Evolutionary conservation across 2,888 invertebrate genomes (phyloP).

Genomic region (Chrysina gloriosa): DNA sequence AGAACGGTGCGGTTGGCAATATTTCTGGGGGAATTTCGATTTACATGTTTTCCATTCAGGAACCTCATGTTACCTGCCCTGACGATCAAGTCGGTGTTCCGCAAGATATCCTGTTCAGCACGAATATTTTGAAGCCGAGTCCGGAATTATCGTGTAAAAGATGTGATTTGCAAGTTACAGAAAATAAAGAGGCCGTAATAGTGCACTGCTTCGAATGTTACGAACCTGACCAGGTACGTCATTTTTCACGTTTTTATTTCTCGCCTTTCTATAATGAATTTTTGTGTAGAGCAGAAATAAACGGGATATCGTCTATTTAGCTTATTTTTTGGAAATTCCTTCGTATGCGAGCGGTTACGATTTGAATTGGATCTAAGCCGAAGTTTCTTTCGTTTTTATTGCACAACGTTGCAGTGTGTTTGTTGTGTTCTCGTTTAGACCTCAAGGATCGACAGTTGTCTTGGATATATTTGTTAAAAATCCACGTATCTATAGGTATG

Average conservation of each 20-base stretch:
- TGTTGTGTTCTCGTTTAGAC: constrained; percentile 26
- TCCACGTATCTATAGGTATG: constrained; percentile 34
- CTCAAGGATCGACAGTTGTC: constrained; percentile 5
- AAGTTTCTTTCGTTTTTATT: constrained; percentile 8
- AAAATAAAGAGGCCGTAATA: constrained; percentile 56
- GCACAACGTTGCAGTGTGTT: constrained; percentile 18
- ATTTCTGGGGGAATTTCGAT: constrained; percentile 20
- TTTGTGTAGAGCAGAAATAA: constrained; percentile 54
- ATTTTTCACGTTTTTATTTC: constrained; percentile 8
- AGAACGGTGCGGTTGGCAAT: constrained; percentile 35
- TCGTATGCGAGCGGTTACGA: constrained; percentile 53
- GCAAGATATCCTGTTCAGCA: constrained; percentile 43
- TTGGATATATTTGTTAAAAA: constrained; percentile 18
- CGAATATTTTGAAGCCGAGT: constrained; percentile 42
- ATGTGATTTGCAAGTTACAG: constrained; percentile 59
- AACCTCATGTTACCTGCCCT: constrained; percentile 41
- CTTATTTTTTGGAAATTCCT: constrained; percentile 55
- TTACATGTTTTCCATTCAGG: constrained; percentile 34
- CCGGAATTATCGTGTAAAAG: constrained; percentile 55
- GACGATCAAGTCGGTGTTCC: constrained; percentile 2
- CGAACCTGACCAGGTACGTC: constrained; percentile 46
- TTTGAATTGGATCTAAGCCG: background rate
- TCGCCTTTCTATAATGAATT: constrained; percentile 33
- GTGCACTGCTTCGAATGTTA: constrained; percentile 58
- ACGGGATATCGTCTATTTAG: constrained; percentile 51